Base-by-base conservation (phyloP, 2,113 vertebrate genomes). In the Microcebus murinus region DNA sequence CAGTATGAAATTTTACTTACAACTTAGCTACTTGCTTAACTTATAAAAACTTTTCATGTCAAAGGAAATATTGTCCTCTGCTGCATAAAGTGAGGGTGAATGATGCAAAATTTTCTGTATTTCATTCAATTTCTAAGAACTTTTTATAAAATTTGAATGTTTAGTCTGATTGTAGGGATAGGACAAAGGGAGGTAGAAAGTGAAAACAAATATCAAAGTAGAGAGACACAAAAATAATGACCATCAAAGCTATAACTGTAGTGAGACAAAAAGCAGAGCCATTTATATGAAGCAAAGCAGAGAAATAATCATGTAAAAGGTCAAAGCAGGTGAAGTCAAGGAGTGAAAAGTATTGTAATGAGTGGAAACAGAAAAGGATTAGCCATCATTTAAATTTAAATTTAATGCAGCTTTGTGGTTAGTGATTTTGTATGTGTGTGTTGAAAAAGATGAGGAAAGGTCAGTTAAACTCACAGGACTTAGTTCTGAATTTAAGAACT, bases 311-410 rank as follows among this genome's bases (percentile, higher is more conserved):
- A 90, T 29, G 25, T 2, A 45, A 31, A 94, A 29, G 59, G 88
- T 97, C 68, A 95, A 79, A 73, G 18, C 48, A 74, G 93, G 77
- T 86, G 81, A 96, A 81, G n/a, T 25, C 57, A 65, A 57, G 73
- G 87, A 83, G 68, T 59, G 55, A 94, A 87, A 89, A 80, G 34
- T 34, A 81, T 10, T 77, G 59, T 91, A 94, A 80, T 77, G 83
- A 82, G 34, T 65, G 7, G 39, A 85, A 94, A 77, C 45, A 85
- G 70, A 90, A 73, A 52, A 45, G 59, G 39, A 55, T 70, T 77
- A 61, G 50, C 74, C 42, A 59, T 42, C 34, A 91, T 57, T 83
- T 84, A 48, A 34, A 63, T 70, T 86, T 82, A 86, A 48, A 59
- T 52, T 48, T 34, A 95, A 17, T 4, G 27, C 34, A 50, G n/a